Percentiles rank a stretch among this genome's conserved stretches.
phyloP scores from a whole-genome alignment of 1,140 invertebrate species.

The Macrosteles quadrilineatus region DNA sequence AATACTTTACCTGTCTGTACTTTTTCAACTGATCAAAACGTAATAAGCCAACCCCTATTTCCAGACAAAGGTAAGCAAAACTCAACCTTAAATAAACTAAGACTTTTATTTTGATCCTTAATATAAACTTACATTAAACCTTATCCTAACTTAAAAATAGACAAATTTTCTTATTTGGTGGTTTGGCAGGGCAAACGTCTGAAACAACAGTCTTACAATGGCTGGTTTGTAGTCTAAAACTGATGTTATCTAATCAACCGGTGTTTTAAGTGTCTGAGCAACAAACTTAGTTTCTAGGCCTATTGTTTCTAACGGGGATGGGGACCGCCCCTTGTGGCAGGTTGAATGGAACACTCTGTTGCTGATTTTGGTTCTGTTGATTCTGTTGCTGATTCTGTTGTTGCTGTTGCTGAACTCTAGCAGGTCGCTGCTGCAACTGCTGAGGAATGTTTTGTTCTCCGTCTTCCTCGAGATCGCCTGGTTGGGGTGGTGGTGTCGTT shows the following conservation, averaged over 20 bases:
- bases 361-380: constrained; percentile 32
- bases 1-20: too few relatives aligned
- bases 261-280: too few relatives aligned
- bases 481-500: constrained; percentile 67
- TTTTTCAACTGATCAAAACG: too few relatives aligned
- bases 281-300: neutral
- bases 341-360: constrained; percentile 28
- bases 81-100: neutral
- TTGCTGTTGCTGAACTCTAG: constrained; percentile 26
- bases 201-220: neutral
- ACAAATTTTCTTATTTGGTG: constrained; percentile 21
- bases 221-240: neutral
- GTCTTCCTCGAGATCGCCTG: constrained; percentile 40
- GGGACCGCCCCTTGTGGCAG: constrained; percentile 37
- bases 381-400: constrained; percentile 34
- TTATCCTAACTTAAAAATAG: constrained; percentile 15
- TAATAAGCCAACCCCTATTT: too few relatives aligned
- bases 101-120: constrained; percentile 30
- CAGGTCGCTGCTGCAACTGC: constrained; percentile 43
- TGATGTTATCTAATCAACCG: neutral
- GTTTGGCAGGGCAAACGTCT: neutral
- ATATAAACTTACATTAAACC: constrained; percentile 22
- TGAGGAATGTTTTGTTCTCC: constrained; percentile 32
- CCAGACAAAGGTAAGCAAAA: neutral
- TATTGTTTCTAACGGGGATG: constrained; percentile 27